Evolutionary conservation across 2,888 invertebrate species (phyloP).

Genomic region (Lumbricus terrestris): DNA sequence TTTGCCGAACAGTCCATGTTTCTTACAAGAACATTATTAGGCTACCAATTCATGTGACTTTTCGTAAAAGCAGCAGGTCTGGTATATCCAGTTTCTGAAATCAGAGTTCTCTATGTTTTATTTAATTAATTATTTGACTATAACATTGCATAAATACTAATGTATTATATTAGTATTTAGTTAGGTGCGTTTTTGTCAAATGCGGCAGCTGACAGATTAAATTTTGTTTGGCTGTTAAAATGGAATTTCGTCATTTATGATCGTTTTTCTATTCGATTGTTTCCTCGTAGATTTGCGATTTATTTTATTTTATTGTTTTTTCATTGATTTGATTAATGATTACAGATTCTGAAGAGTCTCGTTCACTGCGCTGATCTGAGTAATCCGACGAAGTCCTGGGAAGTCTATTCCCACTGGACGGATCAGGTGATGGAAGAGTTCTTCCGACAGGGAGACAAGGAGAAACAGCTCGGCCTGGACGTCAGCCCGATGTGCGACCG

Average conservation of each 20-base stretch:
- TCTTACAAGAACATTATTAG: no score
- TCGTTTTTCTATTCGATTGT: background rate
- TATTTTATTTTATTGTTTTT: background rate
- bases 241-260: background rate
- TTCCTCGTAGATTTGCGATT: background rate
- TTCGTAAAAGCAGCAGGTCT: background rate
- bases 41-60: no score
- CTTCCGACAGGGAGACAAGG: conserved; percentile 95
- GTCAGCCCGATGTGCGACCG: conserved; percentile 99
- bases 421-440: conserved; percentile 95
- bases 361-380: conserved; percentile 98
- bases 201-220: background rate
- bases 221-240: background rate
- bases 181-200: background rate
- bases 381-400: conserved; percentile 84
- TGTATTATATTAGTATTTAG: no score
- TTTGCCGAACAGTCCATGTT: no score
- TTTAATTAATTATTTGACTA: no score
- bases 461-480: conserved; percentile 90
- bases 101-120: background rate
- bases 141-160: no score
- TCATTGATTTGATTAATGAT: background rate
- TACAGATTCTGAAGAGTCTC: conserved; percentile 94
- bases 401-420: conserved; percentile 90
- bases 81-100: background rate